Base-by-base conservation (phyloP, 2,113 vertebrate species). In the Sakesphorus luctuosus region DNA sequence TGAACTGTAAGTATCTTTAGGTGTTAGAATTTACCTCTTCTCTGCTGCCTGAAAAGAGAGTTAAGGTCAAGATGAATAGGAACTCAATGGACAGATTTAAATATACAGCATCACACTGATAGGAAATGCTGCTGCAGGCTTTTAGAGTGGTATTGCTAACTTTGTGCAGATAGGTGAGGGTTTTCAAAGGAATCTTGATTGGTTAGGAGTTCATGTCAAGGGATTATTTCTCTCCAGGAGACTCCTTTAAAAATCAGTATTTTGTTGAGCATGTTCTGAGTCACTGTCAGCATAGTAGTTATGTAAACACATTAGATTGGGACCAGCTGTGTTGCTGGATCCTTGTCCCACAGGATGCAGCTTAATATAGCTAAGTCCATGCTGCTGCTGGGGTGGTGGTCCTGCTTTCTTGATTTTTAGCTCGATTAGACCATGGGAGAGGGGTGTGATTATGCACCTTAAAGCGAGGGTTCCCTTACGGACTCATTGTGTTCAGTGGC, bases 1-100 rank as follows among this genome's bases (percentile, higher is more conserved):
- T 99, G 47, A 96, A 97, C 62, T 98, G 99, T 99, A 97, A 99
- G 99, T 99, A 97, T 69, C 65, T 93, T 53, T 61, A 92, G 53
- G 25, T 44, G 5, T 28, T 79, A 58, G 31, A 81, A 76, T 68
- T 83, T 58, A 8, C 7, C 4, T 6, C 11, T 66, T 81, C 59
- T 73, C 13, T 74, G 19, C 47, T 87, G 26, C 35, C 24, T 74
- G 25, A 65, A 62, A 68, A 43, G 29, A 67, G 21, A 69, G 14
- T 67, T 93, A 24, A 25, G 31, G 18, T 90, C 18, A 62, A 40
- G 49, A 40, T 84, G n/a, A 26, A 18, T 20, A 49, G 73, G 35
- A n/a, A 17, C 24, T 88, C 26, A 23, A 1, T 66, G 19, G 73
- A 35, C 13, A 28, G 55, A 24, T 73, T 82, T 52, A 92, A 53